Conservation (phyloP, 2,113 vertebrate genomes). For the Notiomystis cincta region DNA sequence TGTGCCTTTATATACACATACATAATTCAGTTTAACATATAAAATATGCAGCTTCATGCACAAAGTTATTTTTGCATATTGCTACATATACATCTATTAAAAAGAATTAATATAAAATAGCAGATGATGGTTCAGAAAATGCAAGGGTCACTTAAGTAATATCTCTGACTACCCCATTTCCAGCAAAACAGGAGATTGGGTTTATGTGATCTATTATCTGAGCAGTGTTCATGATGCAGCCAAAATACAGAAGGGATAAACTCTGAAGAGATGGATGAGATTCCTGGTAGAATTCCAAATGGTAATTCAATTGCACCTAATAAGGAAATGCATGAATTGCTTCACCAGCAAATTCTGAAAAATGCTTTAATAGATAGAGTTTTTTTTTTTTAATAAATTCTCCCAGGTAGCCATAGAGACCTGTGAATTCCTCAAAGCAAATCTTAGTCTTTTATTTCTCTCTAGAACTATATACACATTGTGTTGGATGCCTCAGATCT, state of each 20-base stretch:
- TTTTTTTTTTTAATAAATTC: not conserved
- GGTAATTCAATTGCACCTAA: not conserved
- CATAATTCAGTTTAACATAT: not conserved
- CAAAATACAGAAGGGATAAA: not conserved
- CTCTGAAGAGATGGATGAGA: not conserved
- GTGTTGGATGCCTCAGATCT: rapidly evolving
- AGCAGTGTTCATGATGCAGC: not conserved
- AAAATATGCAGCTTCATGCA: not conserved
- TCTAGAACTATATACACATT: not conserved
- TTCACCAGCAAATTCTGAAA: not conserved
- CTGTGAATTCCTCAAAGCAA: not conserved
- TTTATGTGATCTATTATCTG: not conserved
- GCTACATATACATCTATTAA: not conserved
- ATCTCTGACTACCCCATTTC: not conserved
- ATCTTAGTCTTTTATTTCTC: not conserved
- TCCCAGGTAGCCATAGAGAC: not conserved
- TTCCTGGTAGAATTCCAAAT: not conserved
- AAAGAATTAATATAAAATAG: not conserved
- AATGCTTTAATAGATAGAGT: not conserved
- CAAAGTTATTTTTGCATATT: not conserved
- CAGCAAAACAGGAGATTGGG: not conserved
- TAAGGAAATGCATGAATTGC: not conserved
- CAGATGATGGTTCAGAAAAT: not conserved
- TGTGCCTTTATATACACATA: no score
- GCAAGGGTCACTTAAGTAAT: not conserved